A percentile compares a stretch with the other conserved stretches of the same genome.
Evolutionary conservation across 2,113 vertebrate species (phyloP).

Genomic region (Pangasianodon gigas): DNA sequence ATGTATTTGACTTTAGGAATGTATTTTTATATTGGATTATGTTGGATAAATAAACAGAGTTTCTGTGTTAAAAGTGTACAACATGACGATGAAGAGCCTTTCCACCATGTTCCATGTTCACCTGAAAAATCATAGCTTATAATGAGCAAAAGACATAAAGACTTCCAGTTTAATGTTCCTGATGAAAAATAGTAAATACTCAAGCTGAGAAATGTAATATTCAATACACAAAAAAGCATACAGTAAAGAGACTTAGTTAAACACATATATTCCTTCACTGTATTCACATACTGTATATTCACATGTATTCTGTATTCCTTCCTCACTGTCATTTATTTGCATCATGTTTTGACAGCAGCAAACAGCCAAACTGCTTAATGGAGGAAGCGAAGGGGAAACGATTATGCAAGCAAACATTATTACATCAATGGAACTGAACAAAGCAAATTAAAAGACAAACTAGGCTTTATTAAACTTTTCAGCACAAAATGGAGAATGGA

Average conservation of each 20-base stretch:
- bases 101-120: not conserved
- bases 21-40: not conserved
- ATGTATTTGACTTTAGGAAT: not conserved
- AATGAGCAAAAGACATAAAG: not conserved
- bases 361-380: not conserved
- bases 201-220: constrained; percentile 1
- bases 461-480: not conserved
- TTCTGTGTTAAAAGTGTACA: not conserved
- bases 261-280: not conserved
- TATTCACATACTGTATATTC: not conserved
- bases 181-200: not conserved
- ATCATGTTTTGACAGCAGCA: constrained; percentile 6
- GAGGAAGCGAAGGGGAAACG: not conserved
- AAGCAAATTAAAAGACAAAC: not conserved
- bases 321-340: not conserved
- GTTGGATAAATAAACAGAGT: not conserved
- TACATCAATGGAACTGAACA: not conserved
- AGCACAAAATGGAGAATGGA: not conserved
- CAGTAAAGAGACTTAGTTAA: not conserved
- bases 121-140: not conserved
- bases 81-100: not conserved
- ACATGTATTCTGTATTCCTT: not conserved
- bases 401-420: not conserved
- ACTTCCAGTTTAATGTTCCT: not conserved
- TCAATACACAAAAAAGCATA: not conserved